Evolutionary conservation across 1,140 invertebrate genomes (phyloP), one percentile per base, ranked within the genome.

Genomic region (Lepidurus packardi): DNA sequence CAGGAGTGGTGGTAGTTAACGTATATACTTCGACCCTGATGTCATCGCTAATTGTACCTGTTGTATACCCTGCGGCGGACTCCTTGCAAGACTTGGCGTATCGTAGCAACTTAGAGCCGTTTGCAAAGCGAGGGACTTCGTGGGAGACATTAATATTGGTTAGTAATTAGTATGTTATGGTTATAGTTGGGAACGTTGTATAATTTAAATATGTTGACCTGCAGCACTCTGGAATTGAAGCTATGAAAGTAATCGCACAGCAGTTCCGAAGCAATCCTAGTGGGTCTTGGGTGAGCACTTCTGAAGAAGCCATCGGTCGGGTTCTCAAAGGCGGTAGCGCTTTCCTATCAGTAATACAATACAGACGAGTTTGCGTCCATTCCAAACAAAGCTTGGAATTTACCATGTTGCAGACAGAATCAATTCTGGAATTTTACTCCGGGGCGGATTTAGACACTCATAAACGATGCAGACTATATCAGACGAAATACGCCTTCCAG

Each of bases 1-100:
- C 41, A 24, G 43, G 25, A 11, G 44, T 78, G 6, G 43, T 73
- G n/a, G 21, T 78, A 21, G 65, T 73, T 41, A 73, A 78, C 34
- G 77, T 65, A 0, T 78, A 78, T 41, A 44, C 73, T 2, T 42
- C 53, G 25, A 78, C 65, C 3, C 65, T 78, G 24, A 78, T 73
- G 77, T 43, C 77, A n/a, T 78, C 43, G 5, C 44, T 78, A 43
- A 73, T 73, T 10, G 77, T 78, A 16, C 77, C 77, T 2, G 73
- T 73, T n/a, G n/a, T 78, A 21, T 13, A 21, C 13, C 77, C 77
- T 11, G 65, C 73, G 24, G 21, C 73, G 16, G 43, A 78, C 53
- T 65, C 73, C 9, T 16, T 78, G 24, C 5, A 8, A 16, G 77
- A 78, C 1, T 74, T 78, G 4, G 53, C 53, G 16, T 65, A 11